Percentiles rank a stretch among this genome's conserved stretches.
Conservation (phyloP, 2,113 vertebrate genomes). For the Jacana jacana region DNA sequence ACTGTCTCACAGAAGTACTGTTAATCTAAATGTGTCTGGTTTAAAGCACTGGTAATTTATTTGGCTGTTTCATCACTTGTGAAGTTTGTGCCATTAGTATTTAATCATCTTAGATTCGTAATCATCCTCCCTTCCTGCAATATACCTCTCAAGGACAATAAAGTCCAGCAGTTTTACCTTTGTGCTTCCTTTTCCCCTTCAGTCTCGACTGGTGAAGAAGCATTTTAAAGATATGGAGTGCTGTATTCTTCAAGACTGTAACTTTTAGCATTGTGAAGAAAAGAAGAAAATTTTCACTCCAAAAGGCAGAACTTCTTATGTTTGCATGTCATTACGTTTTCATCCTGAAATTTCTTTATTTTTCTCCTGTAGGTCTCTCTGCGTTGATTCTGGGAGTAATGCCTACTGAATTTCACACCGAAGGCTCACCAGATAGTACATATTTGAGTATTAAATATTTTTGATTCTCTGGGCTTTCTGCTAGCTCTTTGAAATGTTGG, state of each 20-base stretch:
- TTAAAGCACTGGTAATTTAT: slow-evolving; percentile 60
- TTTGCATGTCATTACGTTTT: not conserved
- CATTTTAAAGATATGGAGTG: not conserved
- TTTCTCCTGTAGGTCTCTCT: not conserved
- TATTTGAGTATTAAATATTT: not conserved
- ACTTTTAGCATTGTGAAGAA: not conserved
- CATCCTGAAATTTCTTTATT: not conserved
- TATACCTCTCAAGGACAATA: slow-evolving; percentile 39
- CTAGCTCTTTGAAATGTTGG: not conserved
- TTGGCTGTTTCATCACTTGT: slow-evolving; percentile 63
- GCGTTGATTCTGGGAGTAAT: not conserved
- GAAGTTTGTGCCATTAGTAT: slow-evolving; percentile 64
- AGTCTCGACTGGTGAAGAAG: not conserved
- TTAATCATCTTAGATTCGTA: slow-evolving; percentile 70
- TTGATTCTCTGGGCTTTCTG: not conserved
- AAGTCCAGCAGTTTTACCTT: not conserved
- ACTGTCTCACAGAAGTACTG: slow-evolving; percentile 50
- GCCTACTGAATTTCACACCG: not conserved
- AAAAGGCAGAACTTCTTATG: not conserved
- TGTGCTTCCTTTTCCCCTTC: not conserved
- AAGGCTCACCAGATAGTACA: not conserved
- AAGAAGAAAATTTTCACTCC: not conserved
- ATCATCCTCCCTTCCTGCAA: slow-evolving; percentile 43
- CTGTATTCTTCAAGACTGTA: not conserved
- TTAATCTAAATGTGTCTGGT: slow-evolving; percentile 67